Percentiles rank a stretch among this genome's conserved stretches.
Evolutionary conservation across 2,113 vertebrate genomes (phyloP).

Genomic region (Nyctibius bracteatus): DNA sequence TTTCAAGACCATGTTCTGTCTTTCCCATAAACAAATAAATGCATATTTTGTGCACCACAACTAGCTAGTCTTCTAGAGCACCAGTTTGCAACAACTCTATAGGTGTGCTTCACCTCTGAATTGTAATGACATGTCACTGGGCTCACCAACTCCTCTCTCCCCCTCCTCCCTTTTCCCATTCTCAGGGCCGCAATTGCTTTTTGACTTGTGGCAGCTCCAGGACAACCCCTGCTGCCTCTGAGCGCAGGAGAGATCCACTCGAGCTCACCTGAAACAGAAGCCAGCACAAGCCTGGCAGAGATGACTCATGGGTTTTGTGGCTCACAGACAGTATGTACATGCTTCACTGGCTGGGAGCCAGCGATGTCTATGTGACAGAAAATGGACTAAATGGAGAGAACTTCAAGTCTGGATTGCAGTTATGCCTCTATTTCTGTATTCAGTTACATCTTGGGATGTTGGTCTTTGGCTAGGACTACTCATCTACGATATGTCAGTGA

Average conservation of each 20-base stretch:
- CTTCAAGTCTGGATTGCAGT: not conserved
- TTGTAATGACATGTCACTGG: not conserved
- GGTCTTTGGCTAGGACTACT: not conserved
- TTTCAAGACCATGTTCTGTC: not conserved
- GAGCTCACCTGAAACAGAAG: not conserved
- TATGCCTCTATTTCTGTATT: not conserved
- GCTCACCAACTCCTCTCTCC: not conserved
- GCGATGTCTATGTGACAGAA: not conserved
- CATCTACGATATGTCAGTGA: not conserved
- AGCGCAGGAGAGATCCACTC: rapidly evolving
- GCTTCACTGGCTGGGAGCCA: not conserved
- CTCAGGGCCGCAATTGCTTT: not conserved
- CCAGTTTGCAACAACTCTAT: not conserved
- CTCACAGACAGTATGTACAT: not conserved
- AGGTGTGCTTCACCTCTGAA: not conserved
- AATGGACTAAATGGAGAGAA: not conserved
- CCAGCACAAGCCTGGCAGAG: not conserved
- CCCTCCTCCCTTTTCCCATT: not conserved
- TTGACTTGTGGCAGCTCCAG: not conserved
- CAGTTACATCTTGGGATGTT: not conserved
- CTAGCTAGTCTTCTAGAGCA: not conserved
- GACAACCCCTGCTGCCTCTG: rapidly evolving
- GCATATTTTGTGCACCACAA: not conserved
- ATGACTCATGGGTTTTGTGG: not conserved
- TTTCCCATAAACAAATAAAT: not conserved